Evolutionary conservation across 2,113 vertebrate species (phyloP).

Genomic region (Thomomys bottae): DNA sequence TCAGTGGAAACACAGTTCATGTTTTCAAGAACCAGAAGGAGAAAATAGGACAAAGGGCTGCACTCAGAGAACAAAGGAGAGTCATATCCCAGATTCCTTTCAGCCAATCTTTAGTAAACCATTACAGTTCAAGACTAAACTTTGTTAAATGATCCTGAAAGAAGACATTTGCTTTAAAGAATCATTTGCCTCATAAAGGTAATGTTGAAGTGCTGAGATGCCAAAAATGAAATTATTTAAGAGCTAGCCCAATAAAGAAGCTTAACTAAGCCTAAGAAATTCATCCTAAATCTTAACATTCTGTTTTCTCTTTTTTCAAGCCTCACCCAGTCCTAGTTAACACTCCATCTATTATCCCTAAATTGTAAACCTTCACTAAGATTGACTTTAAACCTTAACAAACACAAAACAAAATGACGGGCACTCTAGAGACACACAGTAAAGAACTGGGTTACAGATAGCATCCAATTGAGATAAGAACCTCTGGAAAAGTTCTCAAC

Average conservation of each 20-base stretch:
- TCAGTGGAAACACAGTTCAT: slow-evolving; percentile 21
- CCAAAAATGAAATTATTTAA: slow-evolving; percentile 26
- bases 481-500: too few relatives aligned
- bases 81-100: neutral
- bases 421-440: neutral
- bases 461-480: neutral
- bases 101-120: neutral
- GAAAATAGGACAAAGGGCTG: slow-evolving; percentile 47
- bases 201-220: neutral
- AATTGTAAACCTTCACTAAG: slow-evolving; percentile 8
- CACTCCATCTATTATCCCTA: neutral
- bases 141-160: slow-evolving; percentile 41
- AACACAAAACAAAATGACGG: neutral
- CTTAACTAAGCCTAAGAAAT: slow-evolving; percentile 25
- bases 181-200: neutral
- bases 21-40: slow-evolving; percentile 39
- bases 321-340: neutral
- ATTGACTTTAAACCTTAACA: neutral
- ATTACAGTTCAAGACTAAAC: slow-evolving; percentile 4
- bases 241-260: neutral
- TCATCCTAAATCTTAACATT: slow-evolving; percentile 8
- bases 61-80: slow-evolving; percentile 33
- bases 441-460: neutral
- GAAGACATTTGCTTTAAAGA: slow-evolving; percentile 6
- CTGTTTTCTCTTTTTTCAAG: neutral